Evolutionary conservation across 2,113 vertebrate species (phyloP), one percentile per base, ranked within the genome.

Genomic region (Tricholaema leucomelas): DNA sequence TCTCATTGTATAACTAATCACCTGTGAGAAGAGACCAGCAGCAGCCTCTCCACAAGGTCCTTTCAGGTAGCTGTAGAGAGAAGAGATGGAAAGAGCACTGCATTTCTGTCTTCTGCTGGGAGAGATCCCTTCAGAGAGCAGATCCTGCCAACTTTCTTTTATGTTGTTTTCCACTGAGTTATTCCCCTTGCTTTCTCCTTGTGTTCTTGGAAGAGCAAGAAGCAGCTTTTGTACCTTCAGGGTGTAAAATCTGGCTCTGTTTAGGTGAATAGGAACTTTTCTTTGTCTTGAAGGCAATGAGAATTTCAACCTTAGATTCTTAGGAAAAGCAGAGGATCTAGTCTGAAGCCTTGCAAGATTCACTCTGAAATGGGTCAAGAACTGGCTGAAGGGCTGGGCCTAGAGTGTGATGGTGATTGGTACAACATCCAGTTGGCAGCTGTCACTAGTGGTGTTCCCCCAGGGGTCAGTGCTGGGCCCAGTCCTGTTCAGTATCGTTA

Each of bases 141-240:
- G 64, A 80, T 85, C 74, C 81, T 91, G 92, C 89, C 91, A 72
- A 38, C 71, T 89, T 83, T 31, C 86, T 85, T 95, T 85, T 64
- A 65, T 76, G 54, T 85, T 64, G 33, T 56, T 89, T 96, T 82
- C 72, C 42, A 54, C 65, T 21, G 69, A 85, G 36, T 81, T 91
- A 60, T 77, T 94, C 91, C 91, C 91, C 85, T 79, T 92, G 89
- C 65, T 80, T 92, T 92, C 87, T 87, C 76, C 92, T 93, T 94
- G 67, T 42, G 7, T 92, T 79, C 79, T 85, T 93, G 79, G 72
- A 93, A 70, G 84, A 75, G 91, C 90, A 30, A 71, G 85, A 67
- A 95, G 82, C 89, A 77, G 85, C 69, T 92, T 94, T 92, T 0
- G 0, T 90, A 73, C 89, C 91, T 95, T 87, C 71, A 60, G 92